Base-by-base conservation (phyloP, 2,113 vertebrate species). In the Nerophis lumbriciformis region DNA sequence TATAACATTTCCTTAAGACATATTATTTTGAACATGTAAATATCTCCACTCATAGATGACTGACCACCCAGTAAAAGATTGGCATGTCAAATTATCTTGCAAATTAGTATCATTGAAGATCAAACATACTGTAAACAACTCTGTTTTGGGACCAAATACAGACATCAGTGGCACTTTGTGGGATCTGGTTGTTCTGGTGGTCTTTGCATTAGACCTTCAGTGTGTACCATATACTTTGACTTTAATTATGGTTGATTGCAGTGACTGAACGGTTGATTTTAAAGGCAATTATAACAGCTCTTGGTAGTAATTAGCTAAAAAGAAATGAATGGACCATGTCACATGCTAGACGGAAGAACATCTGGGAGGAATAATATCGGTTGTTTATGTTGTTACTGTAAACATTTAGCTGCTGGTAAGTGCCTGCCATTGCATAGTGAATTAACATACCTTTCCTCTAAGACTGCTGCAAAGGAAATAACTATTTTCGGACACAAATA, bases 401-500 rank as follows among this genome's bases (percentile, higher is more conserved):
- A 61, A 13, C 50, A 16, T 11, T 61, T 21, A 63, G 9, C 42
- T 64, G 8, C 4, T 54, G 36, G 62, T 38, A 49, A 28, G 36
- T 54, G 64, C 36, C 57, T 55, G 57, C 63, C 45, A 61, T 54
- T 67, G 58, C 10, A 61, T 48, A 60, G 45, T 75, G 48, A 37
- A 60, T 6, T 66, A 44, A 66, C 65, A 8, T 59, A 36, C 67
- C 66, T 65, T 45, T 51, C 42, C 60, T 66, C 16, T 45, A 48
- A 28, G 28, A 42, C 53, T 57, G 28, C n/a, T 71, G 65, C 44
- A 64, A 61, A 15, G 35, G 10, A 56, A 48, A 21, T 1, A 39
- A 61, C 73, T 72, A 75, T 76, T 82, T 82, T 68, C 48, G 63
- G 72, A 72, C 52, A 19, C 54, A 61, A 72, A 58, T 59, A 45